Evolutionary conservation across 2,113 vertebrate species (phyloP).

Genomic region (Galbula dea): DNA sequence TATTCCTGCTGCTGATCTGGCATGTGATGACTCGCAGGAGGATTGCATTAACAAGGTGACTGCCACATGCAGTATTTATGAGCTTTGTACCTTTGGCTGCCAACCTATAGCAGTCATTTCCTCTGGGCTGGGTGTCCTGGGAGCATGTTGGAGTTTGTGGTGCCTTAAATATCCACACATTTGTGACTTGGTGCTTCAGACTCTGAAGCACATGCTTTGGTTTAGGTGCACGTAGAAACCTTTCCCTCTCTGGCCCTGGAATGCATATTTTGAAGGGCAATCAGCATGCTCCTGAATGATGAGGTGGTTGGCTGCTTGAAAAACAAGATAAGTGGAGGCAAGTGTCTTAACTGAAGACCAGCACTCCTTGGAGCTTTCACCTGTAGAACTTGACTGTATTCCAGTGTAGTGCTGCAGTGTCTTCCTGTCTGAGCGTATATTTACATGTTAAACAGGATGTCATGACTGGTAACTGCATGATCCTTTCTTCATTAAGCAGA

Average conservation of each 20-base stretch:
- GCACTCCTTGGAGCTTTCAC: not conserved
- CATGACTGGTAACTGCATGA: not conserved
- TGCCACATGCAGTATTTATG: not conserved
- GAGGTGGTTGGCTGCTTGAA: not conserved
- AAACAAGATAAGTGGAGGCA: not conserved
- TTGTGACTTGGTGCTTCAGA: not conserved
- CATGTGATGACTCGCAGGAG: not conserved
- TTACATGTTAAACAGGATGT: not conserved
- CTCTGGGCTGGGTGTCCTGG: not conserved
- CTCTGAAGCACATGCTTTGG: not conserved
- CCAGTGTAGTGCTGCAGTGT: not conserved
- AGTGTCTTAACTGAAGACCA: not conserved
- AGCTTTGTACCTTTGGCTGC: not conserved
- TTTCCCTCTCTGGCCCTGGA: not conserved
- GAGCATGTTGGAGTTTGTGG: not conserved
- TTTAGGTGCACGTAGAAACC: not conserved
- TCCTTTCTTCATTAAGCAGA: not conserved
- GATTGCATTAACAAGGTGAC: not conserved
- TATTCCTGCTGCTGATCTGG: not conserved
- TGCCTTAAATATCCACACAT: not conserved
- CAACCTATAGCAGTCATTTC: not conserved
- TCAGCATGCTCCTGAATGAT: not conserved
- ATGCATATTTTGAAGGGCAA: not conserved
- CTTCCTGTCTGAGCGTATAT: not conserved
- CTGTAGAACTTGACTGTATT: not conserved